These are phyloP conservation scores for Poecilus cupreus DNA, from an alignment of 2,888 invertebrate species.

Conservation along the genomic window DNA sequence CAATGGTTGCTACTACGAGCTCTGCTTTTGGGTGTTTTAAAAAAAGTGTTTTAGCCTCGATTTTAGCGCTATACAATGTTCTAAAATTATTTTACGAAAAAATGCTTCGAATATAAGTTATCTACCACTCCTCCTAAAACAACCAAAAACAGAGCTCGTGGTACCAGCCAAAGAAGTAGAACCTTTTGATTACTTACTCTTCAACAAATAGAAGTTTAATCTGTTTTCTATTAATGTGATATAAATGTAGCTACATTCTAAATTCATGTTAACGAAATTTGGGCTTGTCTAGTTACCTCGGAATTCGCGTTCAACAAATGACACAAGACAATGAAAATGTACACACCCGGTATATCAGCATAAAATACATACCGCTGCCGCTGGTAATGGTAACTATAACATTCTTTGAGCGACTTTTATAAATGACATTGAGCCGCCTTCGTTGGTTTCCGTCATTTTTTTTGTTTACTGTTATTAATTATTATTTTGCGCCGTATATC, in stretches of 20 bases:
- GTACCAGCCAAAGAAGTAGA: too few species aligned
- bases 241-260: not conserved
- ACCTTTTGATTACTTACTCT: too few species aligned
- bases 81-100: too few species aligned
- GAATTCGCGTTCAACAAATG: not conserved
- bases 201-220: too few species aligned
- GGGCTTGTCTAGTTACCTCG: not conserved
- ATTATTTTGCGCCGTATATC: conserved; percentile 13
- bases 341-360: conserved; percentile 9
- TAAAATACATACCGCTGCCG: conserved; percentile 3
- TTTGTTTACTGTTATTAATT: conserved; percentile 38
- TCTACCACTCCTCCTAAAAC: too few species aligned
- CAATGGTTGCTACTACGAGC: too few species aligned
- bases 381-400: conserved; percentile 33
- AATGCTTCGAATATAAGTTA: too few species aligned
- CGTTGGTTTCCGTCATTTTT: conserved; percentile 32
- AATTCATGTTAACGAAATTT: not conserved
- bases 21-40: too few species aligned
- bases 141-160: too few species aligned
- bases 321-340: not conserved
- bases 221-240: too few species aligned
- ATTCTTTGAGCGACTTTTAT: conserved; percentile 20
- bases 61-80: too few species aligned
- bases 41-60: too few species aligned
- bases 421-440: conserved; percentile 48